Base-by-base conservation (phyloP, 92 coral and sea anemone genomes). In the Actinostola sp. region DNA sequence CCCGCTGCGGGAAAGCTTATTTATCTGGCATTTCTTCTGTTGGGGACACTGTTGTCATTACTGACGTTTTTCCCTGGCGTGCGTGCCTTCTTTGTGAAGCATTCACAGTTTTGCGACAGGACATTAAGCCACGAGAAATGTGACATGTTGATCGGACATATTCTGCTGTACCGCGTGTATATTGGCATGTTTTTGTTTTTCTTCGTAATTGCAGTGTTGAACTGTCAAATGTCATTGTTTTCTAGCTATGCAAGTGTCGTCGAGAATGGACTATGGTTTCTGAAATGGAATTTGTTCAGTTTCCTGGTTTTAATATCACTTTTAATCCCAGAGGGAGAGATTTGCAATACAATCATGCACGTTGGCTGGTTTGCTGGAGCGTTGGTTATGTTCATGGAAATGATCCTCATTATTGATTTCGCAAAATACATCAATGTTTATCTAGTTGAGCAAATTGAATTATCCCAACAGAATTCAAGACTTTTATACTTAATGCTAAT, bases 201-300 rank as follows among this genome's bases (percentile, higher is more conserved):
- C 64, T 49, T 91, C 8, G 15, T 91, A 20, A 11, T 87, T 62
- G 92, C 97, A 2, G 41, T 87, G 17, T 46, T 89, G 27, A 84
- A 91, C 73, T 91, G 97, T 52, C 97, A 91, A 65, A 80, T 86
- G 46, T 78, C 92, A 27, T 48, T 87, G 29, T 87, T 83, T 38
- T 76, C 85, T 13, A 24, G 79, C 0, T 73, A 77, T 31, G 77
- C 85, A 43, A 63, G 39, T 16, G 46, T 84, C 72, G 68, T 90
- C 44, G 96, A 90, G 73, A 86, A 90, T 90, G 92, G 96, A 17
- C 66, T 90, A 11, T 90, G 96, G 96, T 82, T 90, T 50, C 52
- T 84, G 15, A 90, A 90, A 76, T 90, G 89, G 73, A 88, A 90
- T 27, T 28, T 90, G 43, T 86, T 90, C 71, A 86, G 89, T 45